Conservation (phyloP, 1,140 invertebrate species). For the Lepeophtheirus salmonis region DNA sequence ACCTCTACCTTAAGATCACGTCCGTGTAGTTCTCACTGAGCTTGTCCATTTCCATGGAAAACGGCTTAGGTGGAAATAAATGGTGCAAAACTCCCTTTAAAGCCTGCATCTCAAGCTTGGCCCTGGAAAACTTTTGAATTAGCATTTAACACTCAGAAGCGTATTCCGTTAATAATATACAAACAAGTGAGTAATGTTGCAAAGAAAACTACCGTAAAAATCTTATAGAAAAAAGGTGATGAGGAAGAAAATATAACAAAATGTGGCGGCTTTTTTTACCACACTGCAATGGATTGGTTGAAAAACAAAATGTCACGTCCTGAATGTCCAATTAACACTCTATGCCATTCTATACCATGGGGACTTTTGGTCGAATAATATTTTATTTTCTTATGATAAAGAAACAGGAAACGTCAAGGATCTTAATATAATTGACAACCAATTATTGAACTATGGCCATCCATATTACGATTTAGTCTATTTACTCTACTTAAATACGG, state of each 20-base stretch:
- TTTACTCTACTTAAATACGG: conserved; percentile 5
- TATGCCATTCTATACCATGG: conserved; percentile 19
- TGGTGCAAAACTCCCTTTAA: not conserved
- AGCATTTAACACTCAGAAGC: conserved; percentile 12
- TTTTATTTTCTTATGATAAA: conserved; percentile 15
- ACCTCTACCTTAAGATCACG: not conserved
- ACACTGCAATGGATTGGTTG: not conserved
- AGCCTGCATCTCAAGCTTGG: not conserved
- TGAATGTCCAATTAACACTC: not conserved
- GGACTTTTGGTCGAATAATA: conserved; percentile 19
- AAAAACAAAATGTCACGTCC: not conserved
- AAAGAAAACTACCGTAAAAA: conserved; percentile 5
- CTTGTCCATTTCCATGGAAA: conserved; percentile 13
- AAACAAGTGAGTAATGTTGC: conserved; percentile 3
- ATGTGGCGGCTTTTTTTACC: conserved; percentile 2
- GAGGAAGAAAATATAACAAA: not conserved
- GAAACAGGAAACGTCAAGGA: not conserved
- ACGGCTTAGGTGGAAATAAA: conserved; percentile 3
- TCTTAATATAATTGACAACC: conserved; percentile 8
- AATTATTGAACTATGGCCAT: conserved; percentile 12
- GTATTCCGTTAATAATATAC: conserved; percentile 11
- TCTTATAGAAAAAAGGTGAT: conserved; percentile 1
- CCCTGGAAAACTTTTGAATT: not conserved
- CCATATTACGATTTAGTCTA: conserved; percentile 13
- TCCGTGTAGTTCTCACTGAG: not conserved